Conservation (phyloP, 2,797 vertebrate genomes). For the Halcyon leucocephala region DNA sequence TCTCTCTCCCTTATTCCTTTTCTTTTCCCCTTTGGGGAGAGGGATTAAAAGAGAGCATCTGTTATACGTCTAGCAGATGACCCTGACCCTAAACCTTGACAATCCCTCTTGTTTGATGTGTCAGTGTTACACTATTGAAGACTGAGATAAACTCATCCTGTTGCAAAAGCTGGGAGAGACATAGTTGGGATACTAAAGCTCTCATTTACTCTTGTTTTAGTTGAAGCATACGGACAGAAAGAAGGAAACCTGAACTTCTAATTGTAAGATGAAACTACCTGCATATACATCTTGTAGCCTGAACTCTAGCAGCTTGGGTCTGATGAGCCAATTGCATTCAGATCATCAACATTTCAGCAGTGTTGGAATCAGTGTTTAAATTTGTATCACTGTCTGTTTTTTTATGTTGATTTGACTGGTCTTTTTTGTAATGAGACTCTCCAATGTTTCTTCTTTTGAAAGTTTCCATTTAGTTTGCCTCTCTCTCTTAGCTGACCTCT, state of each 20-base stretch:
- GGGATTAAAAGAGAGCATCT: too few relatives aligned
- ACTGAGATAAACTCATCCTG: neutral
- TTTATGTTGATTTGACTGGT: neutral
- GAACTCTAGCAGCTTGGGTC: neutral
- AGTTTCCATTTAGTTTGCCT: neutral
- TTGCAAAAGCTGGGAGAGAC: neutral
- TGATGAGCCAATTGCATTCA: neutral
- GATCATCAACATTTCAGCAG: neutral
- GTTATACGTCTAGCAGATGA: too few relatives aligned
- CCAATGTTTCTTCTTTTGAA: neutral
- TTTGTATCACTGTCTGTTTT: neutral
- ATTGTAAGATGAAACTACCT: conserved; percentile 13
- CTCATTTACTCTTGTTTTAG: neutral
- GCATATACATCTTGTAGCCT: neutral
- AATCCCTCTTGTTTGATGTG: neutral
- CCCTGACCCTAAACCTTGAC: too few relatives aligned
- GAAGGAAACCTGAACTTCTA: neutral
- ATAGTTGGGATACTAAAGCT: neutral
- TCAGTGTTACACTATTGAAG: neutral
- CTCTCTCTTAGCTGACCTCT: neutral
- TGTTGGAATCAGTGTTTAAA: neutral
- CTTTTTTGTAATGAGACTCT: neutral
- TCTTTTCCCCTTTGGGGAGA: too few relatives aligned
- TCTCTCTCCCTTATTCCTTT: too few relatives aligned
- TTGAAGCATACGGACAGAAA: neutral